Evolutionary conservation across 2,888 invertebrate species (phyloP), one percentile per base, ranked within the genome.

Genomic region (Athrips mouffetella): DNA sequence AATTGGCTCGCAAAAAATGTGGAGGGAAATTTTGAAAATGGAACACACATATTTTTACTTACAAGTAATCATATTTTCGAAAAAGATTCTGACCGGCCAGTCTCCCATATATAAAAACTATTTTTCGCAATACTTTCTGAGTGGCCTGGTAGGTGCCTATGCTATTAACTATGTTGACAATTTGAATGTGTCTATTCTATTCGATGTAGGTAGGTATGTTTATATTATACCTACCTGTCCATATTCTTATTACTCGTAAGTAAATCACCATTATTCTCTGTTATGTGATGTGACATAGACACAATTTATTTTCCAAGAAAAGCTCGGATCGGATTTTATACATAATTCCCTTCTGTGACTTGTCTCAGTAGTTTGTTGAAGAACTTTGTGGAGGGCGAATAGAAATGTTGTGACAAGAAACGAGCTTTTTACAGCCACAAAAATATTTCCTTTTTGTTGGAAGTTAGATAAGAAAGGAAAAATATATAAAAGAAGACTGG

Each of bases 341-440:
- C 20, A 21, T n/a, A 20, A 37, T 37, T 37, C 37, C 29, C 42
- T 42, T 42, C 16, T 29, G 29, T 11, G 27, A 33, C 33, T 33
- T 31, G 33, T 23, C 45, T 44, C 7, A 7, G 5, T 21, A 33
- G 23, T 45, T 42, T 33, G 45, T 23, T 27, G 15, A 18, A 11
- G 33, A 45, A 45, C 44, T 44, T 44, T 20, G 25, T 16, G 27
- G 15, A 27, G 37, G 27, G 25, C 40, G 40, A 41, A 13, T 25
- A 27, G 27, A 42, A 42, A 42, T 20, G 29, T 42, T 29, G 42
- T 42, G 42, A 42, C 42, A 42, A 27, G 29, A 42, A 42, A 27
- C 42, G 11, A 29, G 42, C 30, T 42, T 29, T 42, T 42, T 42
- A 41, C 29, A 29, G 29, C 16, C 42, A 18, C 11, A 16, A 42